These are phyloP conservation scores for Conchocele bisecta DNA, from an alignment of 2,888 invertebrate genomes.

Conservation along the genomic window DNA sequence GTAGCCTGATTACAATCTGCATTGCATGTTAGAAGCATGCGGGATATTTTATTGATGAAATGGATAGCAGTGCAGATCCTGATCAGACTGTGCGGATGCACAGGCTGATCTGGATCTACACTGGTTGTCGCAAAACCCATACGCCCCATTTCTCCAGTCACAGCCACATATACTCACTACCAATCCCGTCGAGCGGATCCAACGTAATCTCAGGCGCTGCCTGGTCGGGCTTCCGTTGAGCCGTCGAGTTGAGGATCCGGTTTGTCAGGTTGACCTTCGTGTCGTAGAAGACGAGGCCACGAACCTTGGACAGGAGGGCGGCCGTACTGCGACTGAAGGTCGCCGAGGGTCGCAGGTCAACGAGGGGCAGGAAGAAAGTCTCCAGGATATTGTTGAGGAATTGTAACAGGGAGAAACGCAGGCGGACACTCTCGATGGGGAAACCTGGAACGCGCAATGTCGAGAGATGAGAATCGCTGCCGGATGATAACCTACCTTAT, in stretches of 20 bases:
- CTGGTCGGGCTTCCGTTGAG: conserved; percentile 80
- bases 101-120: no score
- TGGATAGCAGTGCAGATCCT: no score
- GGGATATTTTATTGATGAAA: no score
- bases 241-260: conserved; percentile 79
- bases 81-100: no score
- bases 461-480: no score
- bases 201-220: conserved; percentile 81
- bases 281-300: conserved; percentile 79
- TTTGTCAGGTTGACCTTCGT: conserved; percentile 79
- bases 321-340: conserved; percentile 77
- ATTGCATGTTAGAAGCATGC: no score
- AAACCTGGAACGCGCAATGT: conserved; percentile 71
- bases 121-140: no score
- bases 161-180: conserved; percentile 67
- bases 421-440: conserved; percentile 78
- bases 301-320: conserved; percentile 69
- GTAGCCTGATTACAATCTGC: no score
- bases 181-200: conserved; percentile 81
- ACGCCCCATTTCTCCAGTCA: no score
- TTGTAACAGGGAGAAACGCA: conserved; percentile 80
- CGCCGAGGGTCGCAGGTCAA: conserved; percentile 77
- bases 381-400: conserved; percentile 79
- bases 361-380: conserved; percentile 79
- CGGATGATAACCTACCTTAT: no score